Evolutionary conservation across 2,888 invertebrate genomes (phyloP).

Genomic region (Drosophila longiperda): DNA sequence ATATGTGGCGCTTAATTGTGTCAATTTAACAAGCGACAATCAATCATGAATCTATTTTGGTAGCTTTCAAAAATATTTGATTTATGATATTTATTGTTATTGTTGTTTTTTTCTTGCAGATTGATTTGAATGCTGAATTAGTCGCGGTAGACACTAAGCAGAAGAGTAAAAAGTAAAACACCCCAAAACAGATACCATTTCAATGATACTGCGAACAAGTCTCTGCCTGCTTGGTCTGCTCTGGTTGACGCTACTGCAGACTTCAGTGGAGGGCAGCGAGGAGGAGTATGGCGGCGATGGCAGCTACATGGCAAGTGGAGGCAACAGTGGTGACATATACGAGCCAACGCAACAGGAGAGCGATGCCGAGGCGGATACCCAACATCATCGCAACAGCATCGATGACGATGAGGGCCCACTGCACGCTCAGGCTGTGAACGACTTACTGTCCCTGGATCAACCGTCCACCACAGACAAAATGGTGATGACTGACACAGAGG

Average conservation of each 20-base stretch:
- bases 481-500: constrained; percentile 32
- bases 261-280: constrained; percentile 36
- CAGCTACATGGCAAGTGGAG: constrained; percentile 1
- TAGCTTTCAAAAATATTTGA: constrained; percentile 63
- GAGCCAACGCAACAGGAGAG: constrained; percentile 71
- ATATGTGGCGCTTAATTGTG: constrained; percentile 62
- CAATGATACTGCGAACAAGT: constrained; percentile 64
- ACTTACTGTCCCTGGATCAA: constrained; percentile 24
- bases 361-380: constrained; percentile 58
- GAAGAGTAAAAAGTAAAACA: constrained; percentile 7
- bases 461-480: constrained; percentile 51
- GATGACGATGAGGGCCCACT: constrained; percentile 43
- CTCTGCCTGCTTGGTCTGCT: constrained; percentile 48
- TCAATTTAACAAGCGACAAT: constrained; percentile 64
- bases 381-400: constrained; percentile 61
- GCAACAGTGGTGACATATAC: constrained; percentile 63
- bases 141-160: constrained; percentile 13
- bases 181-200: constrained; percentile 19
- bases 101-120: constrained; percentile 44
- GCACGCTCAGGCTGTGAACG: constrained; percentile 30
- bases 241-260: constrained; percentile 39
- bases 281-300: constrained; percentile 47
- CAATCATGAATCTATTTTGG: constrained; percentile 52
- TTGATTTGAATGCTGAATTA: constrained; percentile 32
- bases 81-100: constrained; percentile 36